Evolutionary conservation across 2,113 vertebrate species (phyloP), one percentile per base, ranked within the genome.

Genomic region (Meleagris gallopavo): DNA sequence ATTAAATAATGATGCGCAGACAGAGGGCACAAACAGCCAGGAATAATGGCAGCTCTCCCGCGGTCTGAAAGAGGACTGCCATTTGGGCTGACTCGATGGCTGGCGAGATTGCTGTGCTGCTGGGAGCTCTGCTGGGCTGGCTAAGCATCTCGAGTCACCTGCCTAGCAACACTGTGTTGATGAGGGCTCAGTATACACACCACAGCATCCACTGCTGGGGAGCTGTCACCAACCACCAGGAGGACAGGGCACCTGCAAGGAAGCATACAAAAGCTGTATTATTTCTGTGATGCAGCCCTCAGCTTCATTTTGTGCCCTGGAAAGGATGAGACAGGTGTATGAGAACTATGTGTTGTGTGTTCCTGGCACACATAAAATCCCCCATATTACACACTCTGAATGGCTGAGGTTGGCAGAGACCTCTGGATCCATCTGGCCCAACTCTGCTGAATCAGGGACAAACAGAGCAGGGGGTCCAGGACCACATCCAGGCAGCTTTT

Each of bases 151-250:
- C 38, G 36, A 60, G 61, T 86, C 0, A 0, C 50, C 74, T 41
- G 61, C 34, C 43, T 29, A 2, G 8, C 7, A 30, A 24, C 3
- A 34, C 1, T 6, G n/a, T 3, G 1, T 13, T 18, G 17, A 8
- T 57, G 43, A 36, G 1, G 2, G 38, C 22, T 81, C 0, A 0
- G 16, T 60, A 60, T 82, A 98, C 98, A 11, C 96, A 99, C 99
- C 98, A 99, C 99, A 2, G 98, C 99, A 32, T 99, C 99, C 90
- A 99, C 99, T 0, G 99, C 98, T 2, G 99, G 99, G 67, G 99
- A 99, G 80, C 90, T 99, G 97, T 99, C 99, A 0, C 99, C 99
- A 10, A 99, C 99, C 86, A 99, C 99, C 93, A 99, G 97, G 38
- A 99, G 98, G 18, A 98, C 90, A 38, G 98, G 98, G 90, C 98